These are phyloP conservation scores for Amiota mariae DNA, from an alignment of 2,888 invertebrate genomes.

Conservation along the genomic window DNA sequence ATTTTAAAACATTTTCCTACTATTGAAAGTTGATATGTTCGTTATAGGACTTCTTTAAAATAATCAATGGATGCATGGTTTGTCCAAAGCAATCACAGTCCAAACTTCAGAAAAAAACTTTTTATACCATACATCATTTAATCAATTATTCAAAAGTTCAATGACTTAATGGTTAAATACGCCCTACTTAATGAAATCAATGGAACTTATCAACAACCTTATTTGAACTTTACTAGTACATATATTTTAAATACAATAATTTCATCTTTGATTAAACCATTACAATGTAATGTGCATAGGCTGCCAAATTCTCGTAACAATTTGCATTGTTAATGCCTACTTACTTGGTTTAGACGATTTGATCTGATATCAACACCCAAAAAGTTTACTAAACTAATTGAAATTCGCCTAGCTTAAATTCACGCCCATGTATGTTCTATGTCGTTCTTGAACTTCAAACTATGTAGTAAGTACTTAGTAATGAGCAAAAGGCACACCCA, in stretches of 20 bases:
- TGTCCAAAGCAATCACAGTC: too few species aligned
- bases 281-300: neutral
- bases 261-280: too few species aligned
- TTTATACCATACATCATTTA: neutral
- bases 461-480: slow-evolving; percentile 37
- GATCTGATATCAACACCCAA: neutral
- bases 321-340: neutral
- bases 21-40: too few species aligned
- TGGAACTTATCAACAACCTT: too few species aligned
- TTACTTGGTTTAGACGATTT: neutral
- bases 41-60: too few species aligned
- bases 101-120: too few species aligned
- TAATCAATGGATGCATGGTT: too few species aligned
- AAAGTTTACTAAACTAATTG: neutral
- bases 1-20: too few species aligned
- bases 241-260: too few species aligned
- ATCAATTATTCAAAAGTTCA: neutral
- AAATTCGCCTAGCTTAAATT: neutral
- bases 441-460: slow-evolving; percentile 52
- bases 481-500: slow-evolving; percentile 46
- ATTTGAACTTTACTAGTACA: too few species aligned
- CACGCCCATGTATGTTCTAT: neutral
- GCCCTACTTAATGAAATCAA: too few species aligned
- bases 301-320: neutral
- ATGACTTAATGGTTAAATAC: neutral